These are phyloP conservation scores for Leptobrachium leishanense DNA, from an alignment of 2,113 vertebrate species.

Conservation along the genomic window DNA sequence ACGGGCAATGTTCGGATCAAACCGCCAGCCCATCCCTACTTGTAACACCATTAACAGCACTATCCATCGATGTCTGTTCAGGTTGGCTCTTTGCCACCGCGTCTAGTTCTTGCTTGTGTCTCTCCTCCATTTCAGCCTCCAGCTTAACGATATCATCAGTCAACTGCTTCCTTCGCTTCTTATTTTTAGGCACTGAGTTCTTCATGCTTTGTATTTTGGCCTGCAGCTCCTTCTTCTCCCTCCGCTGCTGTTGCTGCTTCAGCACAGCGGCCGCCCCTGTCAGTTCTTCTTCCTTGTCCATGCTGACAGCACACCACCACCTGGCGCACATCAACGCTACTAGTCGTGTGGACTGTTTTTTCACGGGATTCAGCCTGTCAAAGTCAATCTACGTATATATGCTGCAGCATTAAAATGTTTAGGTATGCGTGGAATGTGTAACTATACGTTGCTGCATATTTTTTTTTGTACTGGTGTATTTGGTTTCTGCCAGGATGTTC, in stretches of 20 bases:
- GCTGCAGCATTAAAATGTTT: too few relatives aligned
- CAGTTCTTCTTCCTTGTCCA: conserved; percentile 60
- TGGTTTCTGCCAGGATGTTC: too few relatives aligned
- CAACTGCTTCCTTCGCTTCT: conserved; percentile 92
- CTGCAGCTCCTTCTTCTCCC: conserved; percentile 92
- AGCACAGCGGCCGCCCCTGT: conserved; percentile 68
- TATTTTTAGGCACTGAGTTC: conserved; percentile 93
- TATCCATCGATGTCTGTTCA: conserved; percentile 66
- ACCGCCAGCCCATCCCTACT: too few relatives aligned
- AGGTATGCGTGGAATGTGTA: too few relatives aligned
- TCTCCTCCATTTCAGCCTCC: conserved; percentile 83
- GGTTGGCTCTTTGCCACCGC: conserved; percentile 62
- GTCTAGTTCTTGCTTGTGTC: conserved; percentile 79
- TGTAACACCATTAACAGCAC: too few relatives aligned
- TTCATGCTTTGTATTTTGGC: conserved; percentile 96
- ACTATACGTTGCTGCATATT: too few relatives aligned
- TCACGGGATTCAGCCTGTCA: too few relatives aligned
- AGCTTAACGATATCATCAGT: conserved; percentile 86
- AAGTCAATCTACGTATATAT: too few relatives aligned
- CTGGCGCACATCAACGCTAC: conserved; percentile 11
- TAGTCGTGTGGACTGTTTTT: too few relatives aligned
- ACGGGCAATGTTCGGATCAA: too few relatives aligned
- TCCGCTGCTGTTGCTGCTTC: conserved; percentile 84
- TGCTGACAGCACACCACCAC: too few relatives aligned
- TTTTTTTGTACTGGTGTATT: too few relatives aligned